phyloP scores from a whole-genome alignment of 2,888 invertebrate genomes.

The Chymomyza procnemis region DNA sequence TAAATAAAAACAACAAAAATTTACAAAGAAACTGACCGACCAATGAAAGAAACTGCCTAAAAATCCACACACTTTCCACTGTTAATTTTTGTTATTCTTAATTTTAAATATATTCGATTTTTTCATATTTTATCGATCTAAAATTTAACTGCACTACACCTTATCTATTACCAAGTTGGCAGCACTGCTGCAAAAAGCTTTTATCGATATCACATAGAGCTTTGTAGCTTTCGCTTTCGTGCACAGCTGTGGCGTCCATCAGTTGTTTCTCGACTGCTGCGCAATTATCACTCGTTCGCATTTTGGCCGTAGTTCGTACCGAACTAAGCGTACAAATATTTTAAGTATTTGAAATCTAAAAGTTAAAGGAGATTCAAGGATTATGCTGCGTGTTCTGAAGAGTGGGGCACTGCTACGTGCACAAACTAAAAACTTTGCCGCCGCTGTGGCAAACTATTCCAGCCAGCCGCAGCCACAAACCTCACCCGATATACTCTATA shows the following conservation, averaged over 20 bases:
- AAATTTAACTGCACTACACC: background rate
- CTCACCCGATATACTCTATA: slow-evolving; percentile 87
- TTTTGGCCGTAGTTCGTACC: background rate
- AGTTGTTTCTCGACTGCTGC: slow-evolving; percentile 38
- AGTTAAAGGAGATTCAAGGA: slow-evolving; percentile 5
- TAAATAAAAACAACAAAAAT: no score
- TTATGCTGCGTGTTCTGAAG: slow-evolving; percentile 71
- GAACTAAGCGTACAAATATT: background rate
- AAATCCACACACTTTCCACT: no score
- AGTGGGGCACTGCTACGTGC: slow-evolving; percentile 48
- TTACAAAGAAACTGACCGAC: no score
- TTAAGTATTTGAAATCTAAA: slow-evolving; percentile 1
- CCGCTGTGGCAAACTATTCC: slow-evolving; percentile 78
- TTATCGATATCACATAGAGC: background rate
- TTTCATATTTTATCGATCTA: background rate
- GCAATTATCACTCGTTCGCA: slow-evolving; percentile 31
- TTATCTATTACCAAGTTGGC: background rate
- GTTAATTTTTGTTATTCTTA: no score
- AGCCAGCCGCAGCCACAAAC: slow-evolving; percentile 83
- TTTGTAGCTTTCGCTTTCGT: background rate
- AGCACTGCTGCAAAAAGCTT: background rate
- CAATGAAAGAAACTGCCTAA: no score
- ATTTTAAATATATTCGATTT: background rate
- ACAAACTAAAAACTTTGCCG: slow-evolving; percentile 47
- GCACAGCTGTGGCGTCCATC: background rate